Evolutionary conservation across 53 echinoderm and acorn worm species (phyloP), one percentile per base, ranked within the genome.

Genomic region (Crossaster papposus): DNA sequence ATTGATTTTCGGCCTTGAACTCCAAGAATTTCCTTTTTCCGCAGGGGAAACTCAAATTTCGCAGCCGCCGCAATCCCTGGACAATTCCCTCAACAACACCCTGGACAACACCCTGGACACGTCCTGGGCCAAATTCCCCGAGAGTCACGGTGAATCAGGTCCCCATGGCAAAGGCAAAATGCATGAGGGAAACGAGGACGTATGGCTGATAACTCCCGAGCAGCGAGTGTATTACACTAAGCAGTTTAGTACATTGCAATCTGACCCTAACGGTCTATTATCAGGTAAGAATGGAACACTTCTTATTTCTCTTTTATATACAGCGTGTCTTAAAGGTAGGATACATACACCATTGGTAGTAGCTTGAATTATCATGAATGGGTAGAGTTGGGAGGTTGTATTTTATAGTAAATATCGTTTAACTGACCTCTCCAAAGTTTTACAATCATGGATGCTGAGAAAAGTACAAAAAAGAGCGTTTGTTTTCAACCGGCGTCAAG

Each of bases 201-300:
- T 95, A 33, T 98, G 98, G 98, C 79, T 82, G 77, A 96, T 98
- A 36, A 94, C 90, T 72, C 89, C 90, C 12, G 95, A 98, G 63
- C 98, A 96, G 84, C 82, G 92, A 77, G 89, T 72, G 78, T 98
- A 98, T 74, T 98, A 98, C 70, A 92, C 92, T 18, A 92, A 94
- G 36, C 95, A 98, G 71, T 98, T 98, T 77, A 91, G 88, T 86
- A 90, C 91, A 36, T 84, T 98, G 79, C 95, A 94, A 17, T 92
- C 96, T 18, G 96, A 98, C 71, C 79, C 93, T 20, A 89, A 30
- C 23, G 93, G 93, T 30, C 80, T 95, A 1, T 89, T 98, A 70
- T 93, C 90, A 92, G 95, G 96, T 96, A 77, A n/a, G n/a, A n/a
- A 55, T 62, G 20, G 35, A 18, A 53, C 54, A 3, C 17, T 62